Evolutionary conservation across 1,140 invertebrate genomes (phyloP), one percentile per base, ranked within the genome.

Genomic region (Streblospio benedicti): DNA sequence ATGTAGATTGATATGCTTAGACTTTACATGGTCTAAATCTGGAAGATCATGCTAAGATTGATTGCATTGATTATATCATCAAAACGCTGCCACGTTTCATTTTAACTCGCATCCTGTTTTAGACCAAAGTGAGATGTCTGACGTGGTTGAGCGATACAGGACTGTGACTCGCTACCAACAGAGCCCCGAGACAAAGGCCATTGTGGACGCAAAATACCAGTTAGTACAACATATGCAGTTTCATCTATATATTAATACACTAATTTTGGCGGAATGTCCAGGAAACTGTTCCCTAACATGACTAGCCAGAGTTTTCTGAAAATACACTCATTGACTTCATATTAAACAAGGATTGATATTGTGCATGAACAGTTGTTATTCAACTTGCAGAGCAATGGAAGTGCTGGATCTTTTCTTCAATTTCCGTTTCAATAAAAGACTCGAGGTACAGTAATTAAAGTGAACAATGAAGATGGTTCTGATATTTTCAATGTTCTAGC

Each of bases 341-440:
- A 38, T 9, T n/a, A 18, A 50, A 50, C 4, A 50, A 1, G 18
- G 4, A 3, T 50, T 2, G n/a, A 18, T 50, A 3, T 35, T 43
- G 35, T 53, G 51, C 51, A 28, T 53, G n/a, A 31, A n/a, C 27
- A 28, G 3, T 2, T 33, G 14, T 55, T n/a, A 27, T 54, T 18
- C 0, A 73, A 45, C n/a, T 30, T 60, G 28, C 51, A 62, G 60
- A 27, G 63, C 63, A 18, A 49, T 64, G 53, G 49, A 59, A 49
- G 63, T 64, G 5, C 20, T 64, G 25, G 59, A 64, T 25, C 43
- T 64, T 16, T 49, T 64, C 32, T 43, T 64, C n/a, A 64, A 56
- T 30, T 64, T 62, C 33, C 35, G 55, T 43, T 61, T 57, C 41
- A 64, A 64, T 35, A 45, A 44, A n/a, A 45, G 60, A 20, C 60